Percentiles rank a stretch among this genome's conserved stretches.
Conservation (phyloP, 2,113 vertebrate species). For the Entomyzon cyanotis region DNA sequence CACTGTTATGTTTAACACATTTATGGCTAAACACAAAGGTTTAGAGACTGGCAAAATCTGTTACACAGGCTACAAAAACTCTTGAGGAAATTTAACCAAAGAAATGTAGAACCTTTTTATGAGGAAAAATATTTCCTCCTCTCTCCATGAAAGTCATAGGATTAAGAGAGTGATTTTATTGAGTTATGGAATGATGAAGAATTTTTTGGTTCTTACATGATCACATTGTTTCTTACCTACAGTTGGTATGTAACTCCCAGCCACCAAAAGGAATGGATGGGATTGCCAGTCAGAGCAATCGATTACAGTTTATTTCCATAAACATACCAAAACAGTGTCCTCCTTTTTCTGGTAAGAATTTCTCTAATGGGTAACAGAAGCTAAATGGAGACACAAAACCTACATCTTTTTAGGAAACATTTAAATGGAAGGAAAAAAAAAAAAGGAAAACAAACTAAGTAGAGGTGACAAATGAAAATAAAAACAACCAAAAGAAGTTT, state of each 20-base stretch:
- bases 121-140: neutral
- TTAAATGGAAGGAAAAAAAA: neutral
- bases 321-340: conserved; percentile 50
- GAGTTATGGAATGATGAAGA: neutral
- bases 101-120: neutral
- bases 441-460: conserved; percentile 38
- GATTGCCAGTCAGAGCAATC: conserved; percentile 49
- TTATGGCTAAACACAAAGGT: neutral
- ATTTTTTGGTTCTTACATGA: neutral
- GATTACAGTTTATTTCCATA: conserved; percentile 37
- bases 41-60: neutral
- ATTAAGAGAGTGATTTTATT: conserved; percentile 22
- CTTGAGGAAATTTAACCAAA: neutral
- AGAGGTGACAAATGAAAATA: conserved; percentile 16
- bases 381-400: conserved; percentile 47
- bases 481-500: neutral
- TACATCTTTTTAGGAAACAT: conserved; percentile 28
- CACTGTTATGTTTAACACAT: neutral
- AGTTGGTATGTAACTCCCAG: conserved; percentile 43
- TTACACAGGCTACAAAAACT: neutral
- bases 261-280: conserved; percentile 51
- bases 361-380: conserved; percentile 47
- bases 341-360: conserved; percentile 49
- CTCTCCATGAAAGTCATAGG: neutral
- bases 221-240: conserved; percentile 40